Evolutionary conservation across 2,888 invertebrate species (phyloP).

Genomic region (Andrena flavipes): DNA sequence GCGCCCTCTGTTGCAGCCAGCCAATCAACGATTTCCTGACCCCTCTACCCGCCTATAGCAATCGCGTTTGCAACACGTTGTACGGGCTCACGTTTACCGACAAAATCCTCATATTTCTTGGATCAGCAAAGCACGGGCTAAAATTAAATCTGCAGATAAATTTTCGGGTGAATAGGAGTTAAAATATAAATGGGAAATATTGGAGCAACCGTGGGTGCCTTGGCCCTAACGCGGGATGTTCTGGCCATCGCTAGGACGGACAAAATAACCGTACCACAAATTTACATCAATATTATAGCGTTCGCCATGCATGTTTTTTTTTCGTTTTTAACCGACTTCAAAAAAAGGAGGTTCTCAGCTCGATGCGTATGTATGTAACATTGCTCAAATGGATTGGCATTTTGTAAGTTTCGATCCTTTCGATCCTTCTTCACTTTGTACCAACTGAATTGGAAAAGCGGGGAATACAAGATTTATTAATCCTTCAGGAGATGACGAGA

Average conservation of each 20-base stretch:
- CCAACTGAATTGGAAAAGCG: background rate
- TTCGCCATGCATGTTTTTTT: background rate
- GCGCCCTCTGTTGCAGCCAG: conserved; percentile 58
- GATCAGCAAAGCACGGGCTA: background rate
- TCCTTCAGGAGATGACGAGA: background rate
- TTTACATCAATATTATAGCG: background rate
- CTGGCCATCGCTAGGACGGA: background rate
- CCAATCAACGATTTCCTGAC: conserved; percentile 55
- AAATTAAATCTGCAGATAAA: background rate
- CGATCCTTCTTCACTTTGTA: background rate
- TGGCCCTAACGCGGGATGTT: background rate
- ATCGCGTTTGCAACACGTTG: conserved; percentile 27
- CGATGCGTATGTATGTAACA: too few species aligned
- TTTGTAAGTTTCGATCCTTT: background rate
- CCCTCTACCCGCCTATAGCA: conserved; percentile 51
- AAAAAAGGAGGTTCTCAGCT: too few species aligned
- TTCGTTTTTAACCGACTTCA: too few species aligned
- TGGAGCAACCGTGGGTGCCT: background rate
- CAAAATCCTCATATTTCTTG: conserved; percentile 23
- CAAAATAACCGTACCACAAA: background rate
- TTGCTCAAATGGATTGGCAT: too few species aligned
- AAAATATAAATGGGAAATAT: background rate
- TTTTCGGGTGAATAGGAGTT: background rate
- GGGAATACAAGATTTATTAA: background rate
- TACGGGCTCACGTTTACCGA: conserved; percentile 32